Evolutionary conservation across 2,888 invertebrate species (phyloP).

Genomic region (Rambutsinella grinnellia): DNA sequence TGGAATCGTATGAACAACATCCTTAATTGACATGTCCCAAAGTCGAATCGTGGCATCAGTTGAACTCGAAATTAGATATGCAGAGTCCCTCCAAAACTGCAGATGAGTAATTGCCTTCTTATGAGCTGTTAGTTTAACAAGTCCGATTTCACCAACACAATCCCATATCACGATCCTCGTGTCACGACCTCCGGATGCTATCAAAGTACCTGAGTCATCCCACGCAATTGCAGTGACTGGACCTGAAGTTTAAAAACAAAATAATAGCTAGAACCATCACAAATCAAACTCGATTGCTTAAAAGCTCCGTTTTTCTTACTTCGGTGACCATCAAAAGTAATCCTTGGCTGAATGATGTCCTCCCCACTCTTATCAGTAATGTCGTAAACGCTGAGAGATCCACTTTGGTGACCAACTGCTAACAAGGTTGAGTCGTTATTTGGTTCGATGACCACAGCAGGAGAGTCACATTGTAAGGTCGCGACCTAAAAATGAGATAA

Average conservation of each 20-base stretch:
- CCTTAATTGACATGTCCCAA: slow-evolving; percentile 95
- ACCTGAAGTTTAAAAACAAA: slow-evolving; percentile 37
- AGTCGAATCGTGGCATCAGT: slow-evolving; percentile 97
- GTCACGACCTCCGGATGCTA: slow-evolving; percentile 74
- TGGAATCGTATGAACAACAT: slow-evolving; percentile 94
- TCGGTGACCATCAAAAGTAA: slow-evolving; percentile 85
- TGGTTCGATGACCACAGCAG: slow-evolving; percentile 75
- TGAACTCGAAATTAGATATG: slow-evolving; percentile 83
- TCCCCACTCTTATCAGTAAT: slow-evolving; percentile 71
- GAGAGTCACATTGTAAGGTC: slow-evolving; percentile 84
- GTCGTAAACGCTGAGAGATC: slow-evolving; percentile 86
- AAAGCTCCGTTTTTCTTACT: slow-evolving; percentile 48
- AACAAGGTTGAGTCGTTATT: slow-evolving; percentile 75
- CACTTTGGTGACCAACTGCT: slow-evolving; percentile 94
- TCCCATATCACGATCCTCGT: slow-evolving; percentile 96
- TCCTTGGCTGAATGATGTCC: slow-evolving; percentile 76
- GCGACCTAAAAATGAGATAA: slow-evolving; percentile 75
- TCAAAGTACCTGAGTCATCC: slow-evolving; percentile 58
- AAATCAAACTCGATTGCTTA: neutral
- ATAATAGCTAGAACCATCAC: neutral
- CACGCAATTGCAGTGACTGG: slow-evolving; percentile 56
- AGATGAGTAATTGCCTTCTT: slow-evolving; percentile 89
- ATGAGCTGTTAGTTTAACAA: slow-evolving; percentile 91
- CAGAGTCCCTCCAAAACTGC: slow-evolving; percentile 79
- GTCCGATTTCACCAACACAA: slow-evolving; percentile 90